Evolutionary conservation across 2,113 vertebrate genomes (phyloP), one percentile per base, ranked within the genome.

Genomic region (Athene noctua): DNA sequence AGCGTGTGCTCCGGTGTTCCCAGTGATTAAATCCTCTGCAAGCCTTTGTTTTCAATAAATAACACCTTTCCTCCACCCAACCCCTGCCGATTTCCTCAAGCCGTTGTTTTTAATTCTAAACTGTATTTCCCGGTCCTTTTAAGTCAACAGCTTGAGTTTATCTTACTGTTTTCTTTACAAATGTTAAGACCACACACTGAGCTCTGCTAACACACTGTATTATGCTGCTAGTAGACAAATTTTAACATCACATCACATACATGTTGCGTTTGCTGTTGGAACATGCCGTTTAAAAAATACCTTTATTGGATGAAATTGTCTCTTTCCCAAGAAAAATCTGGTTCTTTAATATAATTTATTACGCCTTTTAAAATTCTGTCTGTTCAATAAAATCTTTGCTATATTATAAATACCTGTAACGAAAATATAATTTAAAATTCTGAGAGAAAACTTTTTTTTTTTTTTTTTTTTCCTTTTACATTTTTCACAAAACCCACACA

Each of bases 361-460:
- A 95, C 86, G 94, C 96, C 87, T 97, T 97, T 98, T 97, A 98
- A 98, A 98, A 98, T 96, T 97, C 91, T 97, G 75, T 95, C 94
- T 94, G 95, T 96, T 98, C 96, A 96, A 96, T 97, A 98, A 98
- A 98, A 98, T 97, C 96, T 97, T 95, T 96, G 94, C 95, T 98
- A 94, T 96, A 96, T 98, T 98, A 98, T 97, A 98, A 98, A 98
- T 97, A 98, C 97, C 97, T 98, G 96, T 98, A 98, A 98, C 47
- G 97, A 98, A 98, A 98, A 98, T 98, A 98, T 91, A 98, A 96
- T 97, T 97, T 97, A 96, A 97, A 98, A 97, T 98, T 98, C 96
- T 95, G 92, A 97, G 96, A 97, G 96, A 97, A 97, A 98, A 97
- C 91, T 58, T 82, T 93, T 86, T 80, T 38, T 38, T 38, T 80